A percentile compares a stretch with the other conserved stretches of the same genome.
phyloP scores from a whole-genome alignment of 2,888 invertebrate genomes.

The Lathronympha strigana region DNA sequence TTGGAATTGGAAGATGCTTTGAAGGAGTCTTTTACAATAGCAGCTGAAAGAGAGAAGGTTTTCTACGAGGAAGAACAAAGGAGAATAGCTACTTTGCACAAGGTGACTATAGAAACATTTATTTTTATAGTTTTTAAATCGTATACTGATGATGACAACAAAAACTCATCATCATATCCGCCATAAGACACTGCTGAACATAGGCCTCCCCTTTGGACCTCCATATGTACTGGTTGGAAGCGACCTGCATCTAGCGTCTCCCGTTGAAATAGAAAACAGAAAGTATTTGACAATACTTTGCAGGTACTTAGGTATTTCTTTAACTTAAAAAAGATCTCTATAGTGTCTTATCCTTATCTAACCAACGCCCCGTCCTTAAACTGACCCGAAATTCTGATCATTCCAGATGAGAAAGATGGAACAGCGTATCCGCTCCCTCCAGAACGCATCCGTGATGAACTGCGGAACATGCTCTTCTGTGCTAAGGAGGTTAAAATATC shows the following conservation, averaged over 20 bases:
- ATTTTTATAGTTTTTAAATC: background rate
- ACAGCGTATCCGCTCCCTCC: conserved; percentile 87
- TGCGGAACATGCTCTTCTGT: conserved; percentile 88
- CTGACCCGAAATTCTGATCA: conserved; percentile 12
- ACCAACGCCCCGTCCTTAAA: too few relatives aligned
- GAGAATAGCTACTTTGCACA: conserved; percentile 86
- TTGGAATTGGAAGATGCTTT: conserved; percentile 92
- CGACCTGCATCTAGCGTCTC: too few relatives aligned
- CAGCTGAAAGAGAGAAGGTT: conserved; percentile 87
- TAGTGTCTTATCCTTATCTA: background rate
- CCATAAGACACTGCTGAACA: too few relatives aligned
- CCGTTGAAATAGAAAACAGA: too few relatives aligned
- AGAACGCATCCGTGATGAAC: conserved; percentile 87
- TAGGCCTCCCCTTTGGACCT: too few relatives aligned
- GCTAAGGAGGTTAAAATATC: conserved; percentile 85
- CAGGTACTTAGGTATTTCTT: too few relatives aligned
- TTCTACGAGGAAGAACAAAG: conserved; percentile 86
- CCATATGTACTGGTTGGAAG: too few relatives aligned
- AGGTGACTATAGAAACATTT: conserved; percentile 75
- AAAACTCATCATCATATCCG: too few relatives aligned
- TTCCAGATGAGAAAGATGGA: conserved; percentile 88
- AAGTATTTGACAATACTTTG: too few relatives aligned
- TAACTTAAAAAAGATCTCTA: too few relatives aligned
- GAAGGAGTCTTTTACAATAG: conserved; percentile 90
- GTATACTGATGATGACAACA: background rate